phyloP scores from a whole-genome alignment of 2,113 vertebrate genomes.

The Antechinus stuartii region DNA sequence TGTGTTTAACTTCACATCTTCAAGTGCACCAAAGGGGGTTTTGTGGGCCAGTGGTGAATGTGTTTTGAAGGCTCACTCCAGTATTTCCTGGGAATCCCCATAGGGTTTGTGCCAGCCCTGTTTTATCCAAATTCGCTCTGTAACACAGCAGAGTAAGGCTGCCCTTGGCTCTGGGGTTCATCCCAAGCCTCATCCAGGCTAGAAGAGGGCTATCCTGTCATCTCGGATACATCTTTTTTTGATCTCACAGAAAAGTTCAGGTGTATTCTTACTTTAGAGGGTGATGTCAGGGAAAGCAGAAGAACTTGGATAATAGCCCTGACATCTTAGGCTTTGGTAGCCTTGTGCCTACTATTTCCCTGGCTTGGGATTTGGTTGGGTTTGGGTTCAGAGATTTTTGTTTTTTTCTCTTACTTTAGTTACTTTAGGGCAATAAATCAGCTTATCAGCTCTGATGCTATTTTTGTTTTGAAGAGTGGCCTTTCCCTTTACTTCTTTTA shows the following conservation, averaged over 20 bases:
- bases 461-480: slow-evolving; percentile 17
- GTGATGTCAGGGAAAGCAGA: no score
- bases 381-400: slow-evolving; percentile 2
- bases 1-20: not conserved
- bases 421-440: slow-evolving; percentile 1
- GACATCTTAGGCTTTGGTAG: not conserved
- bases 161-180: not conserved
- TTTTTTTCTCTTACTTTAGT: slow-evolving; percentile 29
- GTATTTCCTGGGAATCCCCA: not conserved
- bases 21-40: not conserved
- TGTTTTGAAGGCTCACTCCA: not conserved
- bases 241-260: not conserved
- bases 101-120: not conserved
- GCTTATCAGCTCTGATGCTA: not conserved
- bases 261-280: not conserved
- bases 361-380: slow-evolving; percentile 10
- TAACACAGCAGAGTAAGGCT: not conserved
- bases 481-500: slow-evolving; percentile 27
- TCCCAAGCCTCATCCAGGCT: not conserved
- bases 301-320: no score
- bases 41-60: not conserved
- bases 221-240: not conserved
- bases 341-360: not conserved
- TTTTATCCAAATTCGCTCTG: not conserved
- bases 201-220: not conserved